Conservation (phyloP, 2,888 invertebrate species). For the Petrolisthes cinctipes region DNA sequence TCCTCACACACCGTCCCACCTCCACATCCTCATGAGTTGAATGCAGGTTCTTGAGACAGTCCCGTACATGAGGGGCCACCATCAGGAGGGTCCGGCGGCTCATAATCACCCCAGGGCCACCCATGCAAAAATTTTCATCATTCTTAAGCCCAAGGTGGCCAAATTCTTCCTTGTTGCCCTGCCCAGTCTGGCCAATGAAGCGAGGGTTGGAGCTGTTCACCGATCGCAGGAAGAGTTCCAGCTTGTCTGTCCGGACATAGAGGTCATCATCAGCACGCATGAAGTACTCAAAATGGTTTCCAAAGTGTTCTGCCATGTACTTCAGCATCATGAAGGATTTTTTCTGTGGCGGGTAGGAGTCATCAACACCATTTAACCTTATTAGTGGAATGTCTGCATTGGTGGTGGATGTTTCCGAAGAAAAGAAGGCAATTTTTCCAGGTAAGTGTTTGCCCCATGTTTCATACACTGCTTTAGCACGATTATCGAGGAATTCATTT, state of each 20-base stretch:
- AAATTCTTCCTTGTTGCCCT: constrained; percentile 83
- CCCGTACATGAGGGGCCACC: constrained; percentile 90
- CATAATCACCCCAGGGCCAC: constrained; percentile 95
- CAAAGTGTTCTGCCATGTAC: constrained; percentile 93
- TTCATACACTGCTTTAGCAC: constrained; percentile 90
- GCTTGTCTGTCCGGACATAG: constrained; percentile 87
- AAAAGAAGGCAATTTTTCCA: constrained; percentile 91
- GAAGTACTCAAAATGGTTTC: constrained; percentile 93
- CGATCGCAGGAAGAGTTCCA: constrained; percentile 86
- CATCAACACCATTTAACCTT: constrained; percentile 88
- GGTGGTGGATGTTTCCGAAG: constrained; percentile 69
- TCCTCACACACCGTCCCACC: constrained; percentile 92
- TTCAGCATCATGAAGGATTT: constrained; percentile 88
- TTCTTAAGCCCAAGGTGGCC: constrained; percentile 68
- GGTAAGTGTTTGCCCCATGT: constrained; percentile 95
- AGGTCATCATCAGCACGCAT: constrained; percentile 98
- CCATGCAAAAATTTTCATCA: constrained; percentile 98
- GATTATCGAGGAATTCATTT: constrained; percentile 86
- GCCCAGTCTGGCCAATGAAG: constrained; percentile 79
- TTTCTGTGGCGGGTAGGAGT: constrained; percentile 98
- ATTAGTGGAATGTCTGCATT: constrained; percentile 79
- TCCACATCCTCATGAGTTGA: constrained; percentile 99
- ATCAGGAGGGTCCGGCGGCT: constrained; percentile 86
- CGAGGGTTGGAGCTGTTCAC: constrained; percentile 89
- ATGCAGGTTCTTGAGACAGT: constrained; percentile 90